Percentiles rank a stretch among this genome's conserved stretches.
Evolutionary conservation across 2,888 invertebrate genomes (phyloP).

Genomic region (Aleiodes testaceus): DNA sequence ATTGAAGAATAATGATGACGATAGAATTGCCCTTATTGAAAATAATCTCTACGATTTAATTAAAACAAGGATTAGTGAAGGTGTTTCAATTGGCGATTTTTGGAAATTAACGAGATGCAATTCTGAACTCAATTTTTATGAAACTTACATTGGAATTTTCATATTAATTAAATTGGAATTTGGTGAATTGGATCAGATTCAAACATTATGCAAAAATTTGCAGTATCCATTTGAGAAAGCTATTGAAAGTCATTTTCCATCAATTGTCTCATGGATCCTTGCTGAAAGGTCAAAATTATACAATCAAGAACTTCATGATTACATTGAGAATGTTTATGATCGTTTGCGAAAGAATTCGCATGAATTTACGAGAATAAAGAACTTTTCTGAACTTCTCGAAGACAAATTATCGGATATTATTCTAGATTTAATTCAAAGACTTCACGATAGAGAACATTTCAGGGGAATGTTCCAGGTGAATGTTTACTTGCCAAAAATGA

Average conservation of each 20-base stretch:
- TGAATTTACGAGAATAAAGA: conserved; percentile 58
- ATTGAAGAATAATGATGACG: conserved; percentile 59
- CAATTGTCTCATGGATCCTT: conserved; percentile 58
- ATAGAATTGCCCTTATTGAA: conserved; percentile 63
- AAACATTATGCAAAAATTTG: conserved; percentile 62
- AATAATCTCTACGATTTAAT: conserved; percentile 74
- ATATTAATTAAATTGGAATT: conserved; percentile 71
- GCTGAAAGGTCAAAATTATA: conserved; percentile 54
- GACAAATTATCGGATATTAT: conserved; percentile 67
- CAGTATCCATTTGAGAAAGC: conserved; percentile 58
- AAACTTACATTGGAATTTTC: conserved; percentile 69
- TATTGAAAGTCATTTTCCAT: conserved; percentile 62
- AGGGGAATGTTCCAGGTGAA: conserved; percentile 69
- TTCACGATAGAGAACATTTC: conserved; percentile 73
- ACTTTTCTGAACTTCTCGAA: conserved; percentile 60
- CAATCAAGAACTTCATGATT: conserved; percentile 46
- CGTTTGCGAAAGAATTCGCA: conserved; percentile 58
- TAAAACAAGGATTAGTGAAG: conserved; percentile 74
- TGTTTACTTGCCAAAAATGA: conserved; percentile 66
- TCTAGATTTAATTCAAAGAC: conserved; percentile 59
- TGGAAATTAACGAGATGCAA: conserved; percentile 71
- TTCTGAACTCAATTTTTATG: conserved; percentile 70
- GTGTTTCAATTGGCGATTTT: conserved; percentile 71
- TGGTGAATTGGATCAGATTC: conserved; percentile 60
- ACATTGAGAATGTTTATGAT: conserved; percentile 55